These are phyloP conservation scores for Ispidina picta DNA, from an alignment of 2,797 vertebrate species.

Conservation along the genomic window DNA sequence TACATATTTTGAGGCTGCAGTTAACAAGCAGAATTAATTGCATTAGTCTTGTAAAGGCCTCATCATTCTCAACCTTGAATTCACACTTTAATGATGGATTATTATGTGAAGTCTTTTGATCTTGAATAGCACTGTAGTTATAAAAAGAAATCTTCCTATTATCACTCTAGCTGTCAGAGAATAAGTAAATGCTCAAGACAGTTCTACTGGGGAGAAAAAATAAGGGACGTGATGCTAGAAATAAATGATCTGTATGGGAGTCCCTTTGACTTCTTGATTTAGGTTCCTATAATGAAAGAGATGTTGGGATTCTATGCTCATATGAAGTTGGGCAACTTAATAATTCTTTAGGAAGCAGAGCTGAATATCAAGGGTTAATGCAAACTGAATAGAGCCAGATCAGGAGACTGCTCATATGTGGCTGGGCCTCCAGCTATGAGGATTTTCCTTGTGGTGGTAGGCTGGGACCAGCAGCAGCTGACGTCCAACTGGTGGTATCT, in stretches of 20 bases:
- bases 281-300: not conserved
- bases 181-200: slow-evolving; percentile 1
- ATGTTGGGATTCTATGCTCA: not conserved
- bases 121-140: not conserved
- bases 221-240: not conserved
- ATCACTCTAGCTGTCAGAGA: slow-evolving; percentile 9
- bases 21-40: slow-evolving; percentile 63
- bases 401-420: not conserved
- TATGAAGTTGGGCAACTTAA: not conserved
- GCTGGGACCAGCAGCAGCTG: not conserved
- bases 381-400: not conserved
- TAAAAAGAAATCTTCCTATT: slow-evolving; percentile 3
- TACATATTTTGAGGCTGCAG: slow-evolving; percentile 23
- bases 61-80: slow-evolving; percentile 48
- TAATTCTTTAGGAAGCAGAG: not conserved
- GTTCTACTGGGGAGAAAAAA: not conserved
- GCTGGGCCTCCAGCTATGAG: not conserved
- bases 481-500: accelerated
- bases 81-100: slow-evolving; percentile 49
- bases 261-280: not conserved
- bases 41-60: slow-evolving; percentile 48
- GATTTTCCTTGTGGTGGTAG: not conserved
- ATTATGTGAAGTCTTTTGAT: slow-evolving; percentile 54
- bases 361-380: not conserved
- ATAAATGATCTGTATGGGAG: not conserved